Conservation (phyloP, 92 coral and sea anemone species). For the Paragorgia papillata region DNA sequence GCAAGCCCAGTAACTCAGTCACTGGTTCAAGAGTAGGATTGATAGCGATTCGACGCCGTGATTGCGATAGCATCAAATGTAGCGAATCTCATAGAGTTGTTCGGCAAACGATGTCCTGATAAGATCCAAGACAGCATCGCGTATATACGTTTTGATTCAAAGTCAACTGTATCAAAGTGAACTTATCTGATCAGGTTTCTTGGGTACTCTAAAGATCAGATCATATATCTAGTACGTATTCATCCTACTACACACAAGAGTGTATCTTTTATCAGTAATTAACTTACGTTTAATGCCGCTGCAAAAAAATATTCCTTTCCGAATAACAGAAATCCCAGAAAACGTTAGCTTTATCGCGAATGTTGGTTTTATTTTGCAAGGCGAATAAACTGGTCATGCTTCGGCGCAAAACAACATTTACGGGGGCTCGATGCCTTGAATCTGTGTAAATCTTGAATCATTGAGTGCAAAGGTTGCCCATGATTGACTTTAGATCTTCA, state of each 20-base stretch:
- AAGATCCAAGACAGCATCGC: conserved; percentile 1
- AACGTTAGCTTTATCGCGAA: neutral
- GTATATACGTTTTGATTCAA: neutral
- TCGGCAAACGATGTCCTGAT: conserved; percentile 10
- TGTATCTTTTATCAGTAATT: conserved; percentile 31
- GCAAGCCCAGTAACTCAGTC: too few relatives aligned
- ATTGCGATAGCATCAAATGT: conserved; percentile 3
- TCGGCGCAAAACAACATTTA: too few relatives aligned
- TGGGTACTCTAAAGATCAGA: conserved; percentile 45
- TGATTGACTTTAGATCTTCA: neutral
- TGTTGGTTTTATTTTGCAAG: neutral
- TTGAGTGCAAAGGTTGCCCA: too few relatives aligned
- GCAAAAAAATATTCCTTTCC: too few relatives aligned
- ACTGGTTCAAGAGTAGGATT: neutral
- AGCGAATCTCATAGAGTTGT: conserved; percentile 14
- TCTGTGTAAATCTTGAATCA: too few relatives aligned
- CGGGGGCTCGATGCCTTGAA: too few relatives aligned
- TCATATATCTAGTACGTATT: conserved; percentile 37
- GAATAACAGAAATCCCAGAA: neutral
- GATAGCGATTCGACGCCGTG: neutral
- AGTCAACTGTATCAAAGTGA: neutral
- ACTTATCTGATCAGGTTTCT: conserved; percentile 35
- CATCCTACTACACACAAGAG: conserved; percentile 20
- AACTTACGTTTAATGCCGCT: neutral
- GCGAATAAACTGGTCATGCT: neutral